Evolutionary conservation across 2,888 invertebrate species (phyloP), one percentile per base, ranked within the genome.

Genomic region (Standfussiana lucernea): DNA sequence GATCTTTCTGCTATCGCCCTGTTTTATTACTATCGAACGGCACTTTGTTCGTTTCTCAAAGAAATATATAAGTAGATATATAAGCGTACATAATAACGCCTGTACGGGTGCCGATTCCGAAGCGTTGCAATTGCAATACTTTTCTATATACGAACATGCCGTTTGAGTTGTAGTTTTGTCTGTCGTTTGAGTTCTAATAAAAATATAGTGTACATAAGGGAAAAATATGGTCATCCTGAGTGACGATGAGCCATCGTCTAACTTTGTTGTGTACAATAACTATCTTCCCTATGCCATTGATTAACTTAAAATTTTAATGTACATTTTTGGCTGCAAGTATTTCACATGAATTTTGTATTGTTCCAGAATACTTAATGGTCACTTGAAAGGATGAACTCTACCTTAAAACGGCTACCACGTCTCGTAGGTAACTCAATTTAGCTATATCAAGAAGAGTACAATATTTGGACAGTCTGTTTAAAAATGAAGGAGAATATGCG

Each of bases 11-110:
- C 90, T 90, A 90, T 90, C 91, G 87, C 91, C 88, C 90, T 92
- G 91, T 95, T 94, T 95, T 95, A 95, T 94, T 93, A 92, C 91
- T 90, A 91, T 91, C 85, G 91, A 91, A 89, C 84, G 82, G 85
- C 87, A 89, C 88, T 88, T 91, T 91, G 90, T 90, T 90, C 89
- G 84, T 80, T 88, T 89, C 86, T 86, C 85, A 86, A 85, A 85
- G 85, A 85, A 88, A 81, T 82, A 84, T 82, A 82, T 79, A 79
- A 75, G 18, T 28, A 40, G 21, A 61, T 77, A 84, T 80, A 82
- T 66, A 76, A 76, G 81, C 59, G 80, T 80, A 81, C 75, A 83
- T 86, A 87, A 84, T 86, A 86, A 75, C 76, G 81, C 85, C 79
- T 84, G 83, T 79, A 84, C 82, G 87, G 90, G 86, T 91, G 86